Evolutionary conservation across 2,113 vertebrate genomes (phyloP).

Genomic region (Chionis minor): DNA sequence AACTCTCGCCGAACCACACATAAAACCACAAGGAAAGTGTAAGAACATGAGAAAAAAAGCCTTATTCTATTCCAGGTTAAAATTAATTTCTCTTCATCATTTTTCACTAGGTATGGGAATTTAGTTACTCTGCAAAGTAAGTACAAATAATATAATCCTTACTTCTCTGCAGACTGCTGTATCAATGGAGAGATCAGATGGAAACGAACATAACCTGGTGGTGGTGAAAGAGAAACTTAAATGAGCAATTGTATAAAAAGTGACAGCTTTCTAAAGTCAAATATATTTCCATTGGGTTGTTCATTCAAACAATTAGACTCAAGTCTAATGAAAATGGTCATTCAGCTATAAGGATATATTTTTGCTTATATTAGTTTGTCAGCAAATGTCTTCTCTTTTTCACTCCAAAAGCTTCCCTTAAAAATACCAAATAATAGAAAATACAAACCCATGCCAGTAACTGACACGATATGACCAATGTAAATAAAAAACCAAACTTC

Average conservation of each 20-base stretch:
- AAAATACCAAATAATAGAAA: background rate
- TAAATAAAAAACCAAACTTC: background rate
- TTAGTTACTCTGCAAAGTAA: background rate
- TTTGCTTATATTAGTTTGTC: background rate
- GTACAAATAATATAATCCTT: slow-evolving; percentile 58
- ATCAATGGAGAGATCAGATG: slow-evolving; percentile 91
- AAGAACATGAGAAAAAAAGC: background rate
- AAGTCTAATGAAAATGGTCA: background rate
- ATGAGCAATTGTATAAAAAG: background rate
- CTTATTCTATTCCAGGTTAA: background rate
- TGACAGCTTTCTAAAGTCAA: background rate
- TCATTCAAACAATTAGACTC: background rate
- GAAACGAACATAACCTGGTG: slow-evolving; percentile 91
- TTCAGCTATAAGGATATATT: background rate
- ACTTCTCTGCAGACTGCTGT: slow-evolving; percentile 92
- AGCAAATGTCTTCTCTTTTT: background rate
- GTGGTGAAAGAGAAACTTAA: slow-evolving; percentile 38
- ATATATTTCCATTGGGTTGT: background rate
- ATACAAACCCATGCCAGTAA: background rate
- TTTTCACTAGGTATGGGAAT: background rate
- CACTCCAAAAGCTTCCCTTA: background rate
- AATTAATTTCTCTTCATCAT: background rate
- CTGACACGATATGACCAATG: background rate
- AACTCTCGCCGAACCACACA: background rate
- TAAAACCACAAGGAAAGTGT: background rate